These are phyloP conservation scores for Acanthurus tractus DNA, from an alignment of 2,797 vertebrate species.

Conservation along the genomic window DNA sequence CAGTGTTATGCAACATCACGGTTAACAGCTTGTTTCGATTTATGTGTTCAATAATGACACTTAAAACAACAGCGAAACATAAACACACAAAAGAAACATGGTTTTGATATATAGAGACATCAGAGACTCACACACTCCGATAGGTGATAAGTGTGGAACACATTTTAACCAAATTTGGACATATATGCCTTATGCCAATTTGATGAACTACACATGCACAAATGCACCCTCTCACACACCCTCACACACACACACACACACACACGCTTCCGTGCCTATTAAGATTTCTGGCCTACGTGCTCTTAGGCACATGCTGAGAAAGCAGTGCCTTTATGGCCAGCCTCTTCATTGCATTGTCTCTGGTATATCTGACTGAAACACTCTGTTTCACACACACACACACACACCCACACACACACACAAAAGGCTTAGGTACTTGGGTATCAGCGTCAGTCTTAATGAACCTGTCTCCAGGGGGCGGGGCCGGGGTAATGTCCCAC, in stretches of 20 bases:
- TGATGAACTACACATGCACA: constrained; percentile 14
- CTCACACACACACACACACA: constrained; percentile 20
- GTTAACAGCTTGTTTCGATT: background rate
- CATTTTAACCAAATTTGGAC: constrained; percentile 23
- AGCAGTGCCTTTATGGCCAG: constrained; percentile 74
- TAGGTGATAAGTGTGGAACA: constrained; percentile 13
- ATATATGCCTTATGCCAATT: background rate
- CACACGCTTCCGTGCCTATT: constrained; percentile 38
- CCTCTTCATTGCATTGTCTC: constrained; percentile 78
- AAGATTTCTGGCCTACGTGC: constrained; percentile 80
- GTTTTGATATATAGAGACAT: background rate
- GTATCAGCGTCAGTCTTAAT: constrained; percentile 87
- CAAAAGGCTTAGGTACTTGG: constrained; percentile 79
- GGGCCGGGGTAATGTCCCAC: constrained; percentile 81
- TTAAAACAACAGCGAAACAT: constrained; percentile 10
- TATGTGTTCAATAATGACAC: constrained; percentile 1
- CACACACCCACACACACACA: constrained; percentile 60
- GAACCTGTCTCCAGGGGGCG: constrained; percentile 87
- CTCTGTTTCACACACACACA: constrained; percentile 53
- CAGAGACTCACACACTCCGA: constrained; percentile 17
- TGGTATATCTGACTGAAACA: constrained; percentile 69
- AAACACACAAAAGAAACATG: constrained; percentile 20
- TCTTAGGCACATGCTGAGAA: constrained; percentile 80
- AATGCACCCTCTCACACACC: constrained; percentile 13
- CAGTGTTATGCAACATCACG: background rate